phyloP scores from a whole-genome alignment of 2,888 invertebrate genomes.

The Odontocolon sp. region DNA sequence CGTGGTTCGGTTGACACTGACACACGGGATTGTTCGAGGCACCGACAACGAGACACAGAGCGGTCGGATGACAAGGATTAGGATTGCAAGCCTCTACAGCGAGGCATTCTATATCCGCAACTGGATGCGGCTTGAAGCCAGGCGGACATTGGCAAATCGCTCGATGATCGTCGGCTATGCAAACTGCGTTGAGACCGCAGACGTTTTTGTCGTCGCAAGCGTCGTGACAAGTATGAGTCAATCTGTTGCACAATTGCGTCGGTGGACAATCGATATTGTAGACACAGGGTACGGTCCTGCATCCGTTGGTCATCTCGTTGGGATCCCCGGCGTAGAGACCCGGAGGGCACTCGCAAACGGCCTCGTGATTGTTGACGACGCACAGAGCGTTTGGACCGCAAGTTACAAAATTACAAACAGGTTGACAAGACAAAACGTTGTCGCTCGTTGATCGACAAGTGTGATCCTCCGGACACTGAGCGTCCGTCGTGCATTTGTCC shows the following conservation, averaged over 20 bases:
- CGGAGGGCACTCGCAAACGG: constrained; percentile 94
- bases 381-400: constrained; percentile 95
- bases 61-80: constrained; percentile 91
- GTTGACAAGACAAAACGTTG: constrained; percentile 86
- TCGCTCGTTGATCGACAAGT: constrained; percentile 85
- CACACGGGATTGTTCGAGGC: constrained; percentile 87
- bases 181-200: constrained; percentile 94
- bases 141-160: constrained; percentile 93
- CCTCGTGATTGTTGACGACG: constrained; percentile 93
- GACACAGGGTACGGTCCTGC: constrained; percentile 91
- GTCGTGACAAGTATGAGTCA: constrained; percentile 91
- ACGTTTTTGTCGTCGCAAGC: constrained; percentile 91
- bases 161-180: constrained; percentile 92
- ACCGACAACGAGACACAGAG: constrained; percentile 88
- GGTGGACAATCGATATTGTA: constrained; percentile 92
- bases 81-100: constrained; percentile 88
- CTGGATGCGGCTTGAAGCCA: constrained; percentile 90
- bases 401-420: constrained; percentile 88
- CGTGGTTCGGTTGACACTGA: constrained; percentile 88
- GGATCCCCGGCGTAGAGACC: constrained; percentile 94
- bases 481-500: constrained; percentile 90
- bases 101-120: constrained; percentile 91
- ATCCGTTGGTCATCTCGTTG: constrained; percentile 88
- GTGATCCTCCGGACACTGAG: constrained; percentile 92
- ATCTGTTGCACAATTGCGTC: constrained; percentile 90